phyloP scores from a whole-genome alignment of 1,140 invertebrate species.

The Oppia nitens region DNA sequence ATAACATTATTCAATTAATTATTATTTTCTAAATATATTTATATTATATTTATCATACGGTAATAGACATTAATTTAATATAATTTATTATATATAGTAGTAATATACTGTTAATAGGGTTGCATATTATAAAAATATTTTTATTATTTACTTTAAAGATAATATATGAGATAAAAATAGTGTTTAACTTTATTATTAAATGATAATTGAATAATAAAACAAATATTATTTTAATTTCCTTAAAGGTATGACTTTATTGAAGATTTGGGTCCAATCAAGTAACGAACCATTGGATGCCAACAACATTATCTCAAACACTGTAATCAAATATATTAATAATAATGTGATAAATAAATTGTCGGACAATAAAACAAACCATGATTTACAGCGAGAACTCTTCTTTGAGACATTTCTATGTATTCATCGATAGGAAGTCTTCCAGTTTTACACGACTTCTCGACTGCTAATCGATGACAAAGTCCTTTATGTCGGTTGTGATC shows the following conservation, averaged over 20 bases:
- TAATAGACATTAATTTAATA: no score
- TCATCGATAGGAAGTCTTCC: constrained; percentile 74
- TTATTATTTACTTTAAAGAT: no score
- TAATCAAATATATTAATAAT: constrained; percentile 28
- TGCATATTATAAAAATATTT: no score
- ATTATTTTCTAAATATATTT: no score
- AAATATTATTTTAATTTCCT: constrained; percentile 27
- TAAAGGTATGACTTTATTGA: constrained; percentile 49
- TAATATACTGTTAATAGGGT: no score
- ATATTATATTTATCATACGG: no score
- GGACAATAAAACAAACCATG: constrained; percentile 48
- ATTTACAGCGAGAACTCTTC: constrained; percentile 87
- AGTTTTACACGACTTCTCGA: constrained; percentile 43
- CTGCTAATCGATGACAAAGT: constrained; percentile 64
- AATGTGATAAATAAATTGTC: not conserved
- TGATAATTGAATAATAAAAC: no score
- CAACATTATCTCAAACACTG: constrained; percentile 81
- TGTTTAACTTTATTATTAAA: no score
- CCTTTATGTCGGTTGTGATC: constrained; percentile 94
- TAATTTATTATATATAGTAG: no score
- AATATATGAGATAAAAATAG: no score
- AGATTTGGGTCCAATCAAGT: constrained; percentile 57
- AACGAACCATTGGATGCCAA: constrained; percentile 51
- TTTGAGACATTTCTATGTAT: constrained; percentile 76
- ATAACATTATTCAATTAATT: no score